Evolutionary conservation across 2,888 invertebrate genomes (phyloP).

Genomic region (Sesia bembeciformis): DNA sequence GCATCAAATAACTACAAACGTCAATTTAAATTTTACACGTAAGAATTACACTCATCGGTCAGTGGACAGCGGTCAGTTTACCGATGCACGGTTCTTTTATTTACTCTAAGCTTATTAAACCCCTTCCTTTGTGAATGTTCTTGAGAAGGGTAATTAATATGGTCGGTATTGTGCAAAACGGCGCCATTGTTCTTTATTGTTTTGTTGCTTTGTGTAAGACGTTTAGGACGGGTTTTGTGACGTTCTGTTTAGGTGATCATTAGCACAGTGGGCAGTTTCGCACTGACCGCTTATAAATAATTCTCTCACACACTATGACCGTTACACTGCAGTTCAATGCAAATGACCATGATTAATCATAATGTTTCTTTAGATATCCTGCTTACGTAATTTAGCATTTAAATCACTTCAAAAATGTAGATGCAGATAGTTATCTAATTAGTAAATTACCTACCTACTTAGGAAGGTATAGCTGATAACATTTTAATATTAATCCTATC

Average conservation of each 20-base stretch:
- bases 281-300: conserved; percentile 42
- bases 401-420: too few species aligned
- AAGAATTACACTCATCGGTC: conserved; percentile 23
- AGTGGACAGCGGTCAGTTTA: conserved; percentile 55
- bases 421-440: too few species aligned
- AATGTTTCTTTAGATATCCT: too few species aligned
- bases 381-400: too few species aligned
- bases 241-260: conserved; percentile 60
- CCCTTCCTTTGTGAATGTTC: conserved; percentile 50
- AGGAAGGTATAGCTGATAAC: not conserved
- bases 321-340: conserved; percentile 22
- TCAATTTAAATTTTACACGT: conserved; percentile 47
- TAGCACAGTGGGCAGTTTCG: conserved; percentile 62
- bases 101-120: conserved; percentile 70
- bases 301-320: conserved; percentile 54
- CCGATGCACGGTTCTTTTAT: conserved; percentile 50
- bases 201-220: conserved; percentile 41
- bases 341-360: not conserved
- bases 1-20: conserved; percentile 21
- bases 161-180: conserved; percentile 58
- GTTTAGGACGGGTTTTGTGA: conserved; percentile 34
- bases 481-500: conserved; percentile 2
- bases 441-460: too few species aligned
- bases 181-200: conserved; percentile 51
- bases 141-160: conserved; percentile 69